A percentile compares a stretch with the other conserved stretches of the same genome.
Evolutionary conservation across 2,797 vertebrate species (phyloP).

Genomic region (Graptemys geographica): DNA sequence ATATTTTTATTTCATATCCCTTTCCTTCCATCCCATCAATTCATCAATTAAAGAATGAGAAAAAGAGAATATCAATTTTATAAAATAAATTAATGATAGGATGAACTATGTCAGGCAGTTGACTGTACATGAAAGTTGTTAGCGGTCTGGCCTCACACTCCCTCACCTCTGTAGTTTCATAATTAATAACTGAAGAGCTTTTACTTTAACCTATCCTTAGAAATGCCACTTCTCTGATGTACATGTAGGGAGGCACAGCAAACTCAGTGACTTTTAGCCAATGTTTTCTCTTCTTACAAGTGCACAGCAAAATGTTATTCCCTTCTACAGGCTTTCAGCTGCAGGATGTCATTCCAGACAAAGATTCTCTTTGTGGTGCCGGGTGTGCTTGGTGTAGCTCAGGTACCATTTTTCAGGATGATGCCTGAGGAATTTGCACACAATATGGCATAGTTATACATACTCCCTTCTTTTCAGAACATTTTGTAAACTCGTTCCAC

Average conservation of each 20-base stretch:
- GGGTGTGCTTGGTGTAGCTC: background rate
- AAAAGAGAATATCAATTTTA: background rate
- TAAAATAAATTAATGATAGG: background rate
- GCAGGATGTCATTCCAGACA: background rate
- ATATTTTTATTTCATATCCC: background rate
- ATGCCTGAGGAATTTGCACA: background rate
- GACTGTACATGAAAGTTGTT: slow-evolving; percentile 31
- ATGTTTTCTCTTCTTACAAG: background rate
- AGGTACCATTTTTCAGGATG: background rate
- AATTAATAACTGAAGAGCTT: background rate
- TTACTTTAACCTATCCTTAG: background rate
- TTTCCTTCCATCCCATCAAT: background rate
- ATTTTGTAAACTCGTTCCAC: background rate
- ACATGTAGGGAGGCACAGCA: background rate
- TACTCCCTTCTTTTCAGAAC: fast-evolving
- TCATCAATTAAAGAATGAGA: background rate
- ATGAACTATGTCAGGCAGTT: background rate
- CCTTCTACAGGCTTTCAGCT: background rate
- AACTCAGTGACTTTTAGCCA: background rate
- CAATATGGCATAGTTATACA: fast-evolving
- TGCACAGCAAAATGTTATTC: background rate
- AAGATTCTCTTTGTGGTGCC: background rate
- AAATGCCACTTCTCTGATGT: background rate
- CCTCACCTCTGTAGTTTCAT: background rate
- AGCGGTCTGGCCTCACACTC: slow-evolving; percentile 3